Base-by-base conservation (phyloP, 2,888 invertebrate genomes). In the Chaetogeoica ovagalla region DNA sequence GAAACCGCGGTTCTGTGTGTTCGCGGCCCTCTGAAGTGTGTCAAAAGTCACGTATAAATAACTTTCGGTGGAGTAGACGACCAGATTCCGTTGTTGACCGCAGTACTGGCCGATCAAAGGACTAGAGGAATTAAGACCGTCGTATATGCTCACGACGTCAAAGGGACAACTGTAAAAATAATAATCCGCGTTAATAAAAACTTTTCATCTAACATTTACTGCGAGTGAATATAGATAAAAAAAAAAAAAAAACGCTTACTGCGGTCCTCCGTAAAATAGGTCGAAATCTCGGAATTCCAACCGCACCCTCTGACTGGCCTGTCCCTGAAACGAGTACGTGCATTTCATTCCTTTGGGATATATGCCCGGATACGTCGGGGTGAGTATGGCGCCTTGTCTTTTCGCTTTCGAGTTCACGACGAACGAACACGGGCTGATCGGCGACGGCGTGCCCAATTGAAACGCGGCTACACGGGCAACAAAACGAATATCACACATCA, bases 341-440 rank as follows among this genome's bases (percentile, higher is more conserved):
- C 98, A 98, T 85, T 90, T 90, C 86, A 97, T 91, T 88, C 96
- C 94, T 89, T 98, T 98, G 84, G 99, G 98, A 89, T 99, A 99
- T 85, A 96, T 93, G 84, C 99, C 99, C 83, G 99, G 99, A 89
- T 99, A 99, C 83, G 99, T 99, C 83, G 98, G 98, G 82, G 98
- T 97, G 85, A 96, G 89, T 85, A 99, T 92, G 85, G 91, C 90
- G 77, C 98, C 98, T 83, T 91, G 92, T 85, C 91, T 91, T 84
- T 90, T 90, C 81, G 87, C 87, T 85, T 89, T 89, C 83, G 91
- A 91, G 86, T 94, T 91, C 86, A 96, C 93, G 86, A 92, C 91
- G 88, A 93, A 95, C 86, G 94, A 94, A 89, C 97, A 98, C 85
- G 94, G 91, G 82, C 93, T 91, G 86, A 93, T 92, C 84, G 94